phyloP scores from a whole-genome alignment of 2,797 vertebrate genomes.

The Ptychadena robeensis region DNA sequence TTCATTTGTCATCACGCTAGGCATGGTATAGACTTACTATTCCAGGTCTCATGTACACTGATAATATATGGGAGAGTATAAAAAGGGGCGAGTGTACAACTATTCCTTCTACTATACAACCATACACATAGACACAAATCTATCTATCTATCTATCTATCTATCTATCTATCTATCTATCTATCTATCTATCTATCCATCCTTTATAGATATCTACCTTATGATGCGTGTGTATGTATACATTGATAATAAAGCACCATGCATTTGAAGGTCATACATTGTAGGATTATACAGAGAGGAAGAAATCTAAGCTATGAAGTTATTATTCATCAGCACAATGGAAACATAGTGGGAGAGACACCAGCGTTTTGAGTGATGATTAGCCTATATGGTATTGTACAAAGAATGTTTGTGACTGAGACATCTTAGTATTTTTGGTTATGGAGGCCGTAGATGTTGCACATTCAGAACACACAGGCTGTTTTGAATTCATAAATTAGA shows the following conservation, averaged over 20 bases:
- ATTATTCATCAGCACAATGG: conserved; percentile 47
- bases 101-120: no score
- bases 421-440: neutral
- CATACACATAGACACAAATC: neutral
- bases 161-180: neutral
- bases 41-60: neutral
- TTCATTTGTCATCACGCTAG: conserved; percentile 1
- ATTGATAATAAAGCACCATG: no score
- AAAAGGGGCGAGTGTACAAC: no score
- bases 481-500: neutral
- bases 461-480: neutral
- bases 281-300: conserved; percentile 16
- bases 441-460: neutral
- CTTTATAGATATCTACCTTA: no score
- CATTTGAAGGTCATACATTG: conserved; percentile 28
- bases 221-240: neutral
- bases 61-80: neutral
- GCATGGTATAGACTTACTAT: neutral
- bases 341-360: conserved; percentile 43
- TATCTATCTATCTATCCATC: neutral
- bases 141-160: conserved; percentile 5
- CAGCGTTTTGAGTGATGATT: conserved; percentile 30
- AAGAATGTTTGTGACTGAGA: neutral
- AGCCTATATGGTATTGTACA: conserved; percentile 24
- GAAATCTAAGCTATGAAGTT: conserved; percentile 43